phyloP scores from a whole-genome alignment of 2,113 vertebrate species.

The Periophthalmus modestus region DNA sequence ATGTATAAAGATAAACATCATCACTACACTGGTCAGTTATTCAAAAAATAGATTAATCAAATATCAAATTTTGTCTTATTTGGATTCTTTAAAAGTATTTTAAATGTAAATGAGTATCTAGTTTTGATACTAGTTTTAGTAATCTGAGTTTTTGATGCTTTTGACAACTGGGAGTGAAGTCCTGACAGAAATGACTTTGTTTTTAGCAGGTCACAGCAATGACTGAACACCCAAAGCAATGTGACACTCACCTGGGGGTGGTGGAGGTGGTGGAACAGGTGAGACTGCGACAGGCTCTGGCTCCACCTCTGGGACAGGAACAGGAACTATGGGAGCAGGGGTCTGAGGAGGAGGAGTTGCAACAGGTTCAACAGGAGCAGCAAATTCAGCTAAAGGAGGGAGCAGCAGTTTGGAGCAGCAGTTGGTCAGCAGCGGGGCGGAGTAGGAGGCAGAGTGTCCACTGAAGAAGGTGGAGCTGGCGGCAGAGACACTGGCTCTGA shows the following conservation, averaged over 20 bases:
- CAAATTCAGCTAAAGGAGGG: constrained; percentile 51
- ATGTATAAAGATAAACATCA: no score
- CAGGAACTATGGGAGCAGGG: constrained; percentile 31
- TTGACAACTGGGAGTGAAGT: no score
- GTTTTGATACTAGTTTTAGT: no score
- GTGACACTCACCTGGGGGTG: constrained; percentile 62
- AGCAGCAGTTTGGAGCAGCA: no score
- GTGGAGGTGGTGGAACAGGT: constrained; percentile 36
- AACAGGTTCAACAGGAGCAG: constrained; percentile 64
- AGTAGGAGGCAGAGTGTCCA: constrained; percentile 32
- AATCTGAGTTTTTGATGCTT: no score
- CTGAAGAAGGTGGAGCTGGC: constrained; percentile 21
- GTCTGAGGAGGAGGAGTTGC: constrained; percentile 58
- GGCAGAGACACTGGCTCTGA: constrained; percentile 35
- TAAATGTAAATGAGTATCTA: no score
- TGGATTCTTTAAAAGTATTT: no score
- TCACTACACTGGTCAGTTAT: no score
- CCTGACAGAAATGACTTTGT: no score
- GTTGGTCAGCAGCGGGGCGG: constrained; percentile 17
- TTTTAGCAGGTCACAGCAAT: no score
- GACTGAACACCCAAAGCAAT: no score
- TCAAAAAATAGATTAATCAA: not conserved
- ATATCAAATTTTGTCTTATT: not conserved
- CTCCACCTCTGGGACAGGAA: constrained; percentile 36
- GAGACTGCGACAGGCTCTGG: constrained; percentile 29